A percentile compares a stretch with the other conserved stretches of the same genome.
Evolutionary conservation across 2,113 vertebrate genomes (phyloP).

Genomic region (Leucoraja erinaceus): DNA sequence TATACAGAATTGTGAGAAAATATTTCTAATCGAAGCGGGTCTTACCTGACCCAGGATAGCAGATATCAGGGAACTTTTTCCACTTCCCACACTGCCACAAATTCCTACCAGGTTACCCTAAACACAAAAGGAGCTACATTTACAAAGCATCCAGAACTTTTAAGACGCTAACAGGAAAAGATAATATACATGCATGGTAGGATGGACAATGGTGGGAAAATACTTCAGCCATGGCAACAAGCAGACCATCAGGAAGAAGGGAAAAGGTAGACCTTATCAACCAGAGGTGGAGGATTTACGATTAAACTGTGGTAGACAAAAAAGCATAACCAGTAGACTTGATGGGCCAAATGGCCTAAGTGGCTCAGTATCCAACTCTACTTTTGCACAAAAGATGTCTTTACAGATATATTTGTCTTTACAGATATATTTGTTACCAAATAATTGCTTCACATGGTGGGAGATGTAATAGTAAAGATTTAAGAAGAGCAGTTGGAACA

Average conservation of each 20-base stretch:
- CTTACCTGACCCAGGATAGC: constrained; percentile 70
- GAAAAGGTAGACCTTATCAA: not conserved
- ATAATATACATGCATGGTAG: constrained; percentile 30
- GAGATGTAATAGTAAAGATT: not conserved
- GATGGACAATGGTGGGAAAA: not conserved
- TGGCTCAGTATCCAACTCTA: not conserved
- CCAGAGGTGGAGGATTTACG: not conserved
- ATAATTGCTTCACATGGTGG: not conserved
- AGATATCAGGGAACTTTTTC: constrained; percentile 70
- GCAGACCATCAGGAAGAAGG: not conserved
- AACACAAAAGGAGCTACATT: not conserved
- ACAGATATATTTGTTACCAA: not conserved
- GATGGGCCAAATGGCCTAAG: no score
- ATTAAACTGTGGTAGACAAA: not conserved
- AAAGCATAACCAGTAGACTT: not conserved
- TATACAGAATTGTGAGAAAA: not conserved
- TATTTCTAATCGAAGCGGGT: not conserved
- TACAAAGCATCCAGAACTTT: not conserved
- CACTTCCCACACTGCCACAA: constrained; percentile 67
- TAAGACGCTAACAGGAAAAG: not conserved
- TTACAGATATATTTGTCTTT: not conserved
- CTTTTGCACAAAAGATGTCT: not conserved
- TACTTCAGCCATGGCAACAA: not conserved
- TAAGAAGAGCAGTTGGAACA: not conserved
- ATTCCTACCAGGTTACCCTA: constrained; percentile 67